Percentiles rank a stretch among this genome's conserved stretches.
Evolutionary conservation across 2,888 invertebrate genomes (phyloP).

Genomic region (Callyntrura guangdongensis): DNA sequence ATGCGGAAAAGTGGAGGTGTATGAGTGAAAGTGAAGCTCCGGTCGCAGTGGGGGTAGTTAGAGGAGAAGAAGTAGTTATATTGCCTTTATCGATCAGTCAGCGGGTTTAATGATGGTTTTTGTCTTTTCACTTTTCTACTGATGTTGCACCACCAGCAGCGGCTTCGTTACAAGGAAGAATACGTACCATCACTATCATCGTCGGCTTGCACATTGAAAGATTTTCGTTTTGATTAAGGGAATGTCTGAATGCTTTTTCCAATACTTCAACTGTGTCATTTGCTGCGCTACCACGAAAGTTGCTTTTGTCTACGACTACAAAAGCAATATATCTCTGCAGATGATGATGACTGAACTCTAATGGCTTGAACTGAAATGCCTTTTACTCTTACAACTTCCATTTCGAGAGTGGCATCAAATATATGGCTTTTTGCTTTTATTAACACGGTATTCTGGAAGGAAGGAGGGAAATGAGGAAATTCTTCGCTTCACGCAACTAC

Average conservation of each 20-base stretch:
- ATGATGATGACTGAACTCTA: conserved; percentile 21
- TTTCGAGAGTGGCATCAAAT: background rate
- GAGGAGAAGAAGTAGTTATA: background rate
- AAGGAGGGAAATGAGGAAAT: conserved; percentile 25
- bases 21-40: conserved; percentile 44
- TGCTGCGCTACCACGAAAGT: background rate
- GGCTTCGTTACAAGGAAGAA: no score
- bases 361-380: conserved; percentile 33
- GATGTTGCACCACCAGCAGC: no score
- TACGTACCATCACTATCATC: background rate
- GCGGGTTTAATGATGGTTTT: conserved; percentile 74
- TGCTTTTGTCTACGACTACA: background rate
- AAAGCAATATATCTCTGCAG: conserved; percentile 10
- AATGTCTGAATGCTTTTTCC: conserved; percentile 27
- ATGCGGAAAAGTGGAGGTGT: conserved; percentile 18
- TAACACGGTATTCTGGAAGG: background rate
- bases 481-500: background rate
- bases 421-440: background rate
- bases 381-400: background rate
- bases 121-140: conserved; percentile 57
- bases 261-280: conserved; percentile 51
- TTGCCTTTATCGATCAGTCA: conserved; percentile 72
- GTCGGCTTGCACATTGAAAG: background rate
- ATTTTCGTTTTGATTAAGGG: conserved; percentile 11
- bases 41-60: background rate